Conservation (phyloP, 2,113 vertebrate genomes). For the Sminthopsis crassicaudata region DNA sequence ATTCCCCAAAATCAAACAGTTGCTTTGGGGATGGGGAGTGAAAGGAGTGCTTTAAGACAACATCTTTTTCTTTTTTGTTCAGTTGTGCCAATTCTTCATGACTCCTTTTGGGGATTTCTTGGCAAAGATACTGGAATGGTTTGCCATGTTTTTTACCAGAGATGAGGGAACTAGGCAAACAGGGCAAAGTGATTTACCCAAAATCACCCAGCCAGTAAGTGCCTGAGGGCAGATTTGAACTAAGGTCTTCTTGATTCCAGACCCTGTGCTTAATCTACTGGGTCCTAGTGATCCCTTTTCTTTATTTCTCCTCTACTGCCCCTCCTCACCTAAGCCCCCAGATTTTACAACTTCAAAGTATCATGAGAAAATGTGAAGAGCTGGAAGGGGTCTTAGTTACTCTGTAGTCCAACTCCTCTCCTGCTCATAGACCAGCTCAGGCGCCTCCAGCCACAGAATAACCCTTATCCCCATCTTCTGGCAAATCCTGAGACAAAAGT, state of each 20-base stretch:
- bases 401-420: neutral
- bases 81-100: neutral
- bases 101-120: neutral
- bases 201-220: neutral
- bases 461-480: neutral
- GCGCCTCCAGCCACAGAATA: neutral
- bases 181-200: neutral
- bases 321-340: no score
- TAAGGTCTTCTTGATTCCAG: neutral
- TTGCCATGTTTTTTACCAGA: neutral
- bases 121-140: neutral
- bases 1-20: neutral
- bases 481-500: neutral
- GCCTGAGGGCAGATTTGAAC: neutral
- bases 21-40: neutral
- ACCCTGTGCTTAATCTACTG: neutral
- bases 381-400: neutral
- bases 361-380: neutral
- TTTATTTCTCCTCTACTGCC: neutral
- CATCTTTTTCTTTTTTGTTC: neutral
- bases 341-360: neutral
- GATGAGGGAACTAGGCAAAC: neutral
- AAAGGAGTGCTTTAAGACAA: neutral
- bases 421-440: neutral
- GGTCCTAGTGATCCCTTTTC: no score